phyloP scores from a whole-genome alignment of 2,888 invertebrate species.

The Lapara coniferarum region DNA sequence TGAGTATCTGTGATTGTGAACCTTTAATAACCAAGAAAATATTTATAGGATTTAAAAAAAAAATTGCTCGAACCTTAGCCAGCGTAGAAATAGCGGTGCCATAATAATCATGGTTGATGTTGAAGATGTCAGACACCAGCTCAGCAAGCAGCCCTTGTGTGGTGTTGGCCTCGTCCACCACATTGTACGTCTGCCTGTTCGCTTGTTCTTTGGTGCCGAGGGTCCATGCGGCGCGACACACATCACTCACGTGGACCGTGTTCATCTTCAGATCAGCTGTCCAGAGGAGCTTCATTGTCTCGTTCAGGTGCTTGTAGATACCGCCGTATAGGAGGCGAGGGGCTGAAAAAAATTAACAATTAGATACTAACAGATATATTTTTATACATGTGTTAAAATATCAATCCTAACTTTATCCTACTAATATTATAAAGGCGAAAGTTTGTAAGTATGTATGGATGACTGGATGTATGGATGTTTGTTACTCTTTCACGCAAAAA shows the following conservation, averaged over 20 bases:
- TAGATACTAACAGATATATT: too few species aligned
- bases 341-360: slow-evolving; percentile 71
- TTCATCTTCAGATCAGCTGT: slow-evolving; percentile 92
- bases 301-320: slow-evolving; percentile 93
- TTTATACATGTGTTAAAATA: too few species aligned
- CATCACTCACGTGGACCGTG: slow-evolving; percentile 93
- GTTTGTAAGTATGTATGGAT: too few species aligned
- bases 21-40: not conserved
- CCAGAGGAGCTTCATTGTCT: slow-evolving; percentile 97
- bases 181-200: slow-evolving; percentile 87
- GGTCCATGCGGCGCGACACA: slow-evolving; percentile 92
- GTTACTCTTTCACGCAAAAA: too few species aligned
- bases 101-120: slow-evolving; percentile 94
- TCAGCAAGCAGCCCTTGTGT: slow-evolving; percentile 93
- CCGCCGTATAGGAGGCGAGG: slow-evolving; percentile 94
- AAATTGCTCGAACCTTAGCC: slow-evolving; percentile 85
- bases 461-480: too few species aligned
- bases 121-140: slow-evolving; percentile 91
- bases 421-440: too few species aligned
- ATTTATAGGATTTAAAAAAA: not conserved
- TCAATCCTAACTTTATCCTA: too few species aligned
- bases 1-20: not conserved
- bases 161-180: slow-evolving; percentile 92
- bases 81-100: slow-evolving; percentile 91
- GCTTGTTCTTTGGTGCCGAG: slow-evolving; percentile 82